A percentile compares a stretch with the other conserved stretches of the same genome.
Evolutionary conservation across 2,113 vertebrate genomes (phyloP).

Genomic region (Cardinalis cardinalis): DNA sequence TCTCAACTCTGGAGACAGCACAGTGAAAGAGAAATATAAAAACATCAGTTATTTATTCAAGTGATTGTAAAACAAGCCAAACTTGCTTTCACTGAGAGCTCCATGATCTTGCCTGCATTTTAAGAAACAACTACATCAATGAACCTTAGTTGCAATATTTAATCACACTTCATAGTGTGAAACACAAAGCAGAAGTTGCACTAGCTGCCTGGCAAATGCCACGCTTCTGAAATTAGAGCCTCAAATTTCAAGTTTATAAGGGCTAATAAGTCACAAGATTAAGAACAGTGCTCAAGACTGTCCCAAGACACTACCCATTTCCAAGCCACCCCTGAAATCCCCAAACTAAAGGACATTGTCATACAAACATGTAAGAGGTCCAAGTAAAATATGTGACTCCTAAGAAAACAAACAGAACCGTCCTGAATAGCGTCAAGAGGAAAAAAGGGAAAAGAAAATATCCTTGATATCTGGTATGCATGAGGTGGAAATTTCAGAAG

Average conservation of each 20-base stretch:
- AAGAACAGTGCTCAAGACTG: not conserved
- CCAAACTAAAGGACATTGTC: not conserved
- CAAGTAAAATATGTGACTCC: not conserved
- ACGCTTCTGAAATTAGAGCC: not conserved
- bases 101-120: not conserved
- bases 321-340: not conserved
- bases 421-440: not conserved
- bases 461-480: not conserved
- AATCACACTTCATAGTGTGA: not conserved
- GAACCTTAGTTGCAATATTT: not conserved
- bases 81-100: not conserved
- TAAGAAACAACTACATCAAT: not conserved
- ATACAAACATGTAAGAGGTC: not conserved
- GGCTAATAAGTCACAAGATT: not conserved
- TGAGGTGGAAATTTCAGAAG: not conserved
- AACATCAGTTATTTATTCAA: not conserved
- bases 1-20: slow-evolving; percentile 86
- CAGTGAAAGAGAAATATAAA: not conserved
- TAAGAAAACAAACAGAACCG: not conserved
- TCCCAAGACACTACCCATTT: not conserved
- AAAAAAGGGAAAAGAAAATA: not conserved
- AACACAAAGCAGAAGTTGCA: not conserved
- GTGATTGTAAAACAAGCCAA: not conserved
- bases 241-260: not conserved
- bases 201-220: not conserved